Base-by-base conservation (phyloP, 2,888 invertebrate genomes). In the Agonopterix arenella region DNA sequence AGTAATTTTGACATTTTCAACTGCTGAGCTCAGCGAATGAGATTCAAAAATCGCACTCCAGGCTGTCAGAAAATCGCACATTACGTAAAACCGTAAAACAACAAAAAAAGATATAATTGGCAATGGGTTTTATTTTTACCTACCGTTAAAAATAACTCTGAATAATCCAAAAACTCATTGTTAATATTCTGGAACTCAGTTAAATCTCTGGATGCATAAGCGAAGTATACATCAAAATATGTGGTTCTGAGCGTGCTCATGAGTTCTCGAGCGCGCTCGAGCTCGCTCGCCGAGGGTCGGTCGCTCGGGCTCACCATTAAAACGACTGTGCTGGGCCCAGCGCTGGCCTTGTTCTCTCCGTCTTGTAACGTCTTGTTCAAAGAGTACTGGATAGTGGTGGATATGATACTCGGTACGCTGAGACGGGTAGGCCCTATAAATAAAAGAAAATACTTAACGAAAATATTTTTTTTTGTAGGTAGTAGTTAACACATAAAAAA, bases 181-280 rank as follows among this genome's bases (percentile, higher is more conserved):
- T 84, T 83, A 10, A 91, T 75, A 51, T 84, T 81, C 53, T 85
- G 76, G 58, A 88, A 91, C 45, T 81, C 80, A 0, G 71, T 64
- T 18, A 81, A 59, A 46, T 90, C 84, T 11, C 78, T 73, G 1
- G 91, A 81, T 0, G 89, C 75, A 58, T 91, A 92, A 0, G 90
- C 75, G 52, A 92, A 89, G 58, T 88, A 90, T 0, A 90, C 84
- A 56, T 92, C 91, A 36, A 90, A 91, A 64, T 86, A 84, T 8
- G 76, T 74, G 1, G 66, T 68, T 52, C 91, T 79, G 3, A 91
- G 70, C 1, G 88, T 73, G 5, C 61, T 57, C 76, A 92, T 82
- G 1, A 90, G 73, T 37, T 73, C 72, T 48, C 77, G 66, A 1
- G 90, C 76, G 10, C 73, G 66, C 3, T 81, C 77, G 43, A 84